Base-by-base conservation (phyloP, 2,888 invertebrate species). In the Apantesis nais region DNA sequence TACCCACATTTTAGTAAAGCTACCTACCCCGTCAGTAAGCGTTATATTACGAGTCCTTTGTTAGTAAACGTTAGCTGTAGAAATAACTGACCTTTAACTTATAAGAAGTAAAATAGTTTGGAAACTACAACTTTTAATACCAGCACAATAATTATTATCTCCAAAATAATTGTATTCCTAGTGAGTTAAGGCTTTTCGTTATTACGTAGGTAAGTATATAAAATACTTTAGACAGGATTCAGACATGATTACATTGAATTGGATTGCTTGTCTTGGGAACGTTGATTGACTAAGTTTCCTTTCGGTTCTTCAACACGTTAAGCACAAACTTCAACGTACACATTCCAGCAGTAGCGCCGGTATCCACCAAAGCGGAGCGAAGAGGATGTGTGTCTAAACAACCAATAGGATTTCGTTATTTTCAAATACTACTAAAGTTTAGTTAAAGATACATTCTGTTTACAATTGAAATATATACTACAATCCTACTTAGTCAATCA, bases 1-100 rank as follows among this genome's bases (percentile, higher is more conserved):
- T 74, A 87, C 89, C 88, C 83, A 78, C 76, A 83, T 86, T 83
- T 91, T 87, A 89, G 86, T 86, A 81, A 88, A 89, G 90, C 88
- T 89, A 86, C 85, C 87, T 89, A 86, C 85, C 87, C 86, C 86
- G 72, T 68, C 69, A 83, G 72, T 80, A 89, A 91, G 88, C 89
- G 79, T 84, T 82, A 78, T 79, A 84, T 58, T 66, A 78, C 77
- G 62, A 78, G 78, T 75, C 72, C 70, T 78, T 73, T 84, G 87
- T 90, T 90, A 90, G 90, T 90, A 82, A 25, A 76, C 74, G 76
- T 55, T 55, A 75, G 68, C 71, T 72, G 66, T 72, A 22, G 75
- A 78, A 72, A 73, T 69, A 62, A 75, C 68, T 75, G 67, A 77
- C 62, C 74, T 68, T 29, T 73, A 63, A 75, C 62, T 70, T 41